These are phyloP conservation scores for Neomonachus schauinslandi DNA, from an alignment of 2,113 vertebrate species.

Conservation along the genomic window DNA sequence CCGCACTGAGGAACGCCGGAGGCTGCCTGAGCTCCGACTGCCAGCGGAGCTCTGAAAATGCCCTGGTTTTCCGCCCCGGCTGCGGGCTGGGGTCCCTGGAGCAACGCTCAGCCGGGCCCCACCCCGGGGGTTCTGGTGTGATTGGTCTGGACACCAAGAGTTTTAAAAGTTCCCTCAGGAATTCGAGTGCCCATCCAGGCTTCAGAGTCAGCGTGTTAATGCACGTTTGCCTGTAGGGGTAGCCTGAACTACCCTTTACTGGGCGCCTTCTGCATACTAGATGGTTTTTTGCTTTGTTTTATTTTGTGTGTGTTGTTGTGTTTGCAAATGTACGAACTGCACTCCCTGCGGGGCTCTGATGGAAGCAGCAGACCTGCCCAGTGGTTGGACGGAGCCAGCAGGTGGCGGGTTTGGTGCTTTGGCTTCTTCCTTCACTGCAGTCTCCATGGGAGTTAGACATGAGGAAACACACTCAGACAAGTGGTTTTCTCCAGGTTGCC, in stretches of 20 bases:
- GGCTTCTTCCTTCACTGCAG: not conserved
- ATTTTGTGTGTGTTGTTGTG: not conserved
- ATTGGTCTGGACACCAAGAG: fast-evolving
- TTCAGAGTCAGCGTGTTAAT: fast-evolving
- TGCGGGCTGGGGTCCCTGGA: not conserved
- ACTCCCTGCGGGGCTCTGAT: not conserved
- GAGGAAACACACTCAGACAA: not conserved
- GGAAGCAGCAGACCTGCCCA: fast-evolving
- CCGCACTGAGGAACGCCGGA: not conserved
- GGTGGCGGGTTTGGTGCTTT: not conserved
- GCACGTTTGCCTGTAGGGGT: fast-evolving
- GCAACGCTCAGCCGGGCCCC: fast-evolving
- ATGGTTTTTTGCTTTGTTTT: not conserved
- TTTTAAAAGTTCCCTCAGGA: not conserved
- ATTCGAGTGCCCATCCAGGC: no score
- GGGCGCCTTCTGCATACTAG: not conserved
- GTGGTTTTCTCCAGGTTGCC: not conserved
- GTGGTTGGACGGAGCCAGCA: fast-evolving
- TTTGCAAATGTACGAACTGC: not conserved
- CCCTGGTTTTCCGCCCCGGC: not conserved
- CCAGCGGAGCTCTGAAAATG: not conserved
- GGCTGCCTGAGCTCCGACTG: not conserved
- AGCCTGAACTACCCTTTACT: fast-evolving
- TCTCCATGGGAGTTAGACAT: fast-evolving
- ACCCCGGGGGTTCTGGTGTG: fast-evolving